Evolutionary conservation across 2,888 invertebrate species (phyloP).

Genomic region (Temnothorax ravouxi): DNA sequence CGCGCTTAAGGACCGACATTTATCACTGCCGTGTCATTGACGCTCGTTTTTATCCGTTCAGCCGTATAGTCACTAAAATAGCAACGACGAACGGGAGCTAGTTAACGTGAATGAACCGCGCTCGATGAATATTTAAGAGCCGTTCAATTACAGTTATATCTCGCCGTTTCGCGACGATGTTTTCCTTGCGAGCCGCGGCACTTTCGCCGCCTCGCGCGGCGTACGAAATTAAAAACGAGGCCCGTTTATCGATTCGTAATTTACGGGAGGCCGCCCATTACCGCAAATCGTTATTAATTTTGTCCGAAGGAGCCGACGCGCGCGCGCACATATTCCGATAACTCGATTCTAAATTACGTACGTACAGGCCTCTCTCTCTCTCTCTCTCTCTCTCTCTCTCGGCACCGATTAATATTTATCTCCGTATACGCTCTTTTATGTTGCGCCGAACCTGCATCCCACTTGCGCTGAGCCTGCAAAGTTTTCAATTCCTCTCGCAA

Average conservation of each 20-base stretch:
- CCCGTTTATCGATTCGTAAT: constrained; percentile 49
- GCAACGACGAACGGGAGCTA: constrained; percentile 38
- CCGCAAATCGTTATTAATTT: constrained; percentile 57
- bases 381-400: too few species aligned
- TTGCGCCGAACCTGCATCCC: constrained; percentile 19
- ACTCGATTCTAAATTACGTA: constrained; percentile 57
- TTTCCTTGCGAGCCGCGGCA: constrained; percentile 3
- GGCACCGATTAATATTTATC: constrained; percentile 43
- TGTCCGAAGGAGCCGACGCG: constrained; percentile 27
- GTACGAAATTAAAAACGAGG: constrained; percentile 47
- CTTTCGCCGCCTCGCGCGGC: constrained; percentile 47
- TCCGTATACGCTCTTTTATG: constrained; percentile 26
- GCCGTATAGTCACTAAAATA: constrained; percentile 49
- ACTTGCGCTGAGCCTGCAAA: constrained; percentile 17
- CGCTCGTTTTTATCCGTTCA: constrained; percentile 57
- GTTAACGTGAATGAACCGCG: constrained; percentile 44
- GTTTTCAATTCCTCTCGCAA: constrained; percentile 23
- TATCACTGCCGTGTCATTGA: constrained; percentile 63
- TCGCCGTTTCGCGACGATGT: constrained; percentile 31
- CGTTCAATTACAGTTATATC: constrained; percentile 56
- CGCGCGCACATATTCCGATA: constrained; percentile 38
- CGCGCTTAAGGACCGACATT: constrained; percentile 58
- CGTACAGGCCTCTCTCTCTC: constrained; percentile 30
- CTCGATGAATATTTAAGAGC: constrained; percentile 56
- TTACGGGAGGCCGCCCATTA: constrained; percentile 52